A percentile compares a stretch with the other conserved stretches of the same genome.
Conservation (phyloP, 2,113 vertebrate genomes). For the Oostethus manadensis region DNA sequence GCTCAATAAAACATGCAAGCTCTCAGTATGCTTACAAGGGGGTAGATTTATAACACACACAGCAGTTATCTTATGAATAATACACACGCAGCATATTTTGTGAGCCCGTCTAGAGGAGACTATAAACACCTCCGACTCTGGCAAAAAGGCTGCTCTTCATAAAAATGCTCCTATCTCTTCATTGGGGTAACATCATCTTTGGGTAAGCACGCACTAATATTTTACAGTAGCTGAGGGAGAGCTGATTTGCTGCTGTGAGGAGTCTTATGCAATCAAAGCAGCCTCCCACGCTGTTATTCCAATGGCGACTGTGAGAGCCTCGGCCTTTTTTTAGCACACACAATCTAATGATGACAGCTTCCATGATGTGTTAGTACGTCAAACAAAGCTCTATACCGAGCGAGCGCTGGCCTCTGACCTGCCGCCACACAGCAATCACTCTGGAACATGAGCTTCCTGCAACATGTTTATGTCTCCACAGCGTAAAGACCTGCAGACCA, state of each 20-base stretch:
- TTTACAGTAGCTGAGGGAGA: constrained; percentile 55
- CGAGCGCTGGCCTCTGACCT: not conserved
- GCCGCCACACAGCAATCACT: not conserved
- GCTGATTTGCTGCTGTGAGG: constrained; percentile 55
- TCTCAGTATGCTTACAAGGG: constrained; percentile 39
- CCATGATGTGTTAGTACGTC: not conserved
- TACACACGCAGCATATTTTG: constrained; percentile 49
- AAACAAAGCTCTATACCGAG: not conserved
- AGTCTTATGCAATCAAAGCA: constrained; percentile 65
- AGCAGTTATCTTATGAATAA: constrained; percentile 63
- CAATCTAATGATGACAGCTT: constrained; percentile 1
- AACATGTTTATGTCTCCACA: not conserved
- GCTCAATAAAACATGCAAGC: constrained; percentile 46
- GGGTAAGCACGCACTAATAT: constrained; percentile 69
- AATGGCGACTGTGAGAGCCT: constrained; percentile 53
- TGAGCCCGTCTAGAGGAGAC: constrained; percentile 48
- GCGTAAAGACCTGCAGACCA: not conserved
- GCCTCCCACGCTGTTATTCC: constrained; percentile 42
- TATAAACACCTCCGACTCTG: constrained; percentile 60
- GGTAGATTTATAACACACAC: constrained; percentile 47
- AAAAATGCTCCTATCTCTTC: constrained; percentile 47
- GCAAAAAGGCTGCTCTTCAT: constrained; percentile 46
- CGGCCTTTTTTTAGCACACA: constrained; percentile 21
- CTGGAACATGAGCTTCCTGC: not conserved
- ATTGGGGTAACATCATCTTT: constrained; percentile 54